Percentiles rank a stretch among this genome's conserved stretches.
Conservation (phyloP, 2,888 invertebrate species). For the Augochlorella aurata region DNA sequence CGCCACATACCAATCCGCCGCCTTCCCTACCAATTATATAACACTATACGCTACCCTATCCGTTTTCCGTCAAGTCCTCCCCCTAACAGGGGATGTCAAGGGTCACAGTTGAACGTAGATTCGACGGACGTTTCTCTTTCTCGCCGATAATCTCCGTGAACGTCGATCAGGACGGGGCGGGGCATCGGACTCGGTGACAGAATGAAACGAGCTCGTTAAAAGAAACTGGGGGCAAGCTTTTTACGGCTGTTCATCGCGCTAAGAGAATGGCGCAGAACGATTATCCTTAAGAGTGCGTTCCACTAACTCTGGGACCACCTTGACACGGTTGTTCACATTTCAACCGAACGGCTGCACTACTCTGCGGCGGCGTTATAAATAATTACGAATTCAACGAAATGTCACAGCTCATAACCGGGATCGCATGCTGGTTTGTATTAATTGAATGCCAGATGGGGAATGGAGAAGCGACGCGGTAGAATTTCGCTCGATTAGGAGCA, state of each 20-base stretch:
- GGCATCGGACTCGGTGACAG: conserved; percentile 18
- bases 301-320: conserved; percentile 49
- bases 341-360: conserved; percentile 26
- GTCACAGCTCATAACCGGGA: neutral
- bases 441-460: conserved; percentile 4
- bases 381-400: conserved; percentile 30
- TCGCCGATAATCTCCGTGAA: neutral
- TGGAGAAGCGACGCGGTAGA: neutral
- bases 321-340: conserved; percentile 52
- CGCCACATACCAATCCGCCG: too few relatives aligned
- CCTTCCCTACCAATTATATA: too few relatives aligned
- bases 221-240: conserved; percentile 33
- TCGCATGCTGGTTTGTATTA: neutral
- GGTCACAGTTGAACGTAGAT: neutral
- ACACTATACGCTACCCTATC: too few relatives aligned
- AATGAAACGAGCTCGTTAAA: conserved; percentile 29
- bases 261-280: conserved; percentile 51
- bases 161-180: too few relatives aligned
- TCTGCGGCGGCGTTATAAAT: conserved; percentile 32
- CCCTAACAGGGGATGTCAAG: too few relatives aligned
- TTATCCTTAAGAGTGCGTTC: conserved; percentile 57
- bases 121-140: neutral
- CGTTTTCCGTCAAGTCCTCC: too few relatives aligned
- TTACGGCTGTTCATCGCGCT: conserved; percentile 26
- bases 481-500: neutral